phyloP scores from a whole-genome alignment of 1,140 invertebrate genomes.

The Leptoteleia sp. region DNA sequence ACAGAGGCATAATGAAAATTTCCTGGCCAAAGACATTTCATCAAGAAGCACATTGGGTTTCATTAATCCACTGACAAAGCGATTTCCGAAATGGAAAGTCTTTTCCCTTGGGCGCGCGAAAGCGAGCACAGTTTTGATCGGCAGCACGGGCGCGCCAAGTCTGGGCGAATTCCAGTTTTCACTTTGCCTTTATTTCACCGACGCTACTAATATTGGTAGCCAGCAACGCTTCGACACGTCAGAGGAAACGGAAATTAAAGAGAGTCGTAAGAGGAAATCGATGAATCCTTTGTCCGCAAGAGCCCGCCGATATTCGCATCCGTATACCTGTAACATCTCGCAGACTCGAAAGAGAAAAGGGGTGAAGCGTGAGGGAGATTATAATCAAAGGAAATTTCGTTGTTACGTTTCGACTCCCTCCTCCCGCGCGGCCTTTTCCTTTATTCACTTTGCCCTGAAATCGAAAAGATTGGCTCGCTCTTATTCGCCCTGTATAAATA shows the following conservation, averaged over 20 bases:
- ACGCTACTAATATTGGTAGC: constrained; percentile 46
- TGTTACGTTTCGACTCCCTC: constrained; percentile 31
- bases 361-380: constrained; percentile 37
- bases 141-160: constrained; percentile 19
- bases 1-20: constrained; percentile 24
- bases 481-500: constrained; percentile 20
- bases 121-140: constrained; percentile 38
- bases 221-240: constrained; percentile 33
- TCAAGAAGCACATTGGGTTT: constrained; percentile 38
- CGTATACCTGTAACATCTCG: constrained; percentile 24
- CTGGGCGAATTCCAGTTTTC: constrained; percentile 47
- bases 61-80: constrained; percentile 47
- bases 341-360: constrained; percentile 45
- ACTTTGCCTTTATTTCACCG: constrained; percentile 51
- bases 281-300: constrained; percentile 62
- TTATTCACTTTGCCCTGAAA: constrained; percentile 39
- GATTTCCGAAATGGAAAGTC: constrained; percentile 44
- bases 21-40: constrained; percentile 38
- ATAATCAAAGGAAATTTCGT: constrained; percentile 58
- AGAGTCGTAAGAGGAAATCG: constrained; percentile 68
- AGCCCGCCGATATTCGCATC: constrained; percentile 56
- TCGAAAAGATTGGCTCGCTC: constrained; percentile 49
- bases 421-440: constrained; percentile 20
- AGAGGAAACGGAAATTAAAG: constrained; percentile 70
- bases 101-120: constrained; percentile 21